Evolutionary conservation across 2,113 vertebrate genomes (phyloP), one percentile per base, ranked within the genome.

Genomic region (Oryzias curvinotus): DNA sequence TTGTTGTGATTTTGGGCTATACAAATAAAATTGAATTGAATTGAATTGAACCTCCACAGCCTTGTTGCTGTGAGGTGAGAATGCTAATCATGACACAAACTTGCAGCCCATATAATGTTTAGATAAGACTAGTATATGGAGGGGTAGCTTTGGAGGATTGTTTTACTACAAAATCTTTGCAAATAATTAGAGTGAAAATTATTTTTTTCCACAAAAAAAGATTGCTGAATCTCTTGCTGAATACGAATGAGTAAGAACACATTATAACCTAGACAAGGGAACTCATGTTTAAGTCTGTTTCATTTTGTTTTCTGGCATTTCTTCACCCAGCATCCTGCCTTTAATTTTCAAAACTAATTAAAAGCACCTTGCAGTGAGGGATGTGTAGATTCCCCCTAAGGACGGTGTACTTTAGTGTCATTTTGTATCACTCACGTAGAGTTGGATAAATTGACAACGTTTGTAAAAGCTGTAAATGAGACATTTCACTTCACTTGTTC

Each of bases 271-370:
- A 70, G 75, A 73, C 71, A 78, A 65, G 62, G 49, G 65, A 73
- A 59, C 59, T 71, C 50, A 61, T 86, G 79, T 89, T 88, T 88
- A 84, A 82, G 65, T 73, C 72, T 75, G 68, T 78, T 87, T 86
- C 78, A 81, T 77, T 89, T 76, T 76, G 68, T 67, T 80, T 85
- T 52, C 61, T 60, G 70, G 87, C 73, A 28, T 69, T 77, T 72
- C 53, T 72, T 65, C 70, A 48, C 71, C 62, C 68, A 73, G 58
- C 82, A 77, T 84, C 75, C 79, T 49, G 61, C 68, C 79, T 81
- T 89, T 89, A 90, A 92, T 89, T 88, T 87, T 81, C 78, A 84
- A 80, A 83, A 75, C 82, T 90, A 86, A 91, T 92, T 90, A 89
- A 90, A 88, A 81, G 64, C 78, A 83, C 73, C 81, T 88, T 73